Percentiles rank a stretch among this genome's conserved stretches.
Conservation (phyloP, 2,113 vertebrate genomes). For the Capra hircus region DNA sequence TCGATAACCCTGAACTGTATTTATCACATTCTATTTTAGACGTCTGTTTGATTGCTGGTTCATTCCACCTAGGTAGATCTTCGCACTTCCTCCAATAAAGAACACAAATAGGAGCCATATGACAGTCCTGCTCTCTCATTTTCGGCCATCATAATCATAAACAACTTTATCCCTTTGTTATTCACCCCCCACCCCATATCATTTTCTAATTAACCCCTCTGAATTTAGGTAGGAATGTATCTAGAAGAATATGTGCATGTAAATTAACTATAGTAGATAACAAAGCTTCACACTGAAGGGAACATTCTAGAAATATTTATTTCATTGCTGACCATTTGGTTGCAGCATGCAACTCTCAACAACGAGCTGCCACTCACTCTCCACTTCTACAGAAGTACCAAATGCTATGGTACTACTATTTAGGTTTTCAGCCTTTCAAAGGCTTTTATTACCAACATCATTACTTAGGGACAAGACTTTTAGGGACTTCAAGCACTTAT, state of each 20-base stretch:
- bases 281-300: slow-evolving; percentile 44
- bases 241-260: neutral
- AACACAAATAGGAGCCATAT: neutral
- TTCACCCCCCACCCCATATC: neutral
- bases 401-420: neutral
- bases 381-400: slow-evolving; percentile 1
- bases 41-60: neutral
- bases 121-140: neutral
- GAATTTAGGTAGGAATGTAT: neutral
- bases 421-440: slow-evolving; percentile 23
- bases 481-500: slow-evolving; percentile 61
- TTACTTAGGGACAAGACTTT: slow-evolving; percentile 46
- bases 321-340: slow-evolving; percentile 66
- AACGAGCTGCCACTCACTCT: neutral
- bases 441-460: slow-evolving; percentile 52
- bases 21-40: neutral
- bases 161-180: neutral
- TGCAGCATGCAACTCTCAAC: slow-evolving; percentile 61
- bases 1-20: too few relatives aligned
- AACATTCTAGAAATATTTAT: slow-evolving; percentile 75
- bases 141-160: neutral
- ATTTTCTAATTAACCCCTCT: neutral
- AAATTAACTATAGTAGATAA: neutral
- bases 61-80: neutral
- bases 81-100: neutral